Evolutionary conservation across 1,140 invertebrate species (phyloP), one percentile per base, ranked within the genome.

Genomic region (Drosophila ficusphila): DNA sequence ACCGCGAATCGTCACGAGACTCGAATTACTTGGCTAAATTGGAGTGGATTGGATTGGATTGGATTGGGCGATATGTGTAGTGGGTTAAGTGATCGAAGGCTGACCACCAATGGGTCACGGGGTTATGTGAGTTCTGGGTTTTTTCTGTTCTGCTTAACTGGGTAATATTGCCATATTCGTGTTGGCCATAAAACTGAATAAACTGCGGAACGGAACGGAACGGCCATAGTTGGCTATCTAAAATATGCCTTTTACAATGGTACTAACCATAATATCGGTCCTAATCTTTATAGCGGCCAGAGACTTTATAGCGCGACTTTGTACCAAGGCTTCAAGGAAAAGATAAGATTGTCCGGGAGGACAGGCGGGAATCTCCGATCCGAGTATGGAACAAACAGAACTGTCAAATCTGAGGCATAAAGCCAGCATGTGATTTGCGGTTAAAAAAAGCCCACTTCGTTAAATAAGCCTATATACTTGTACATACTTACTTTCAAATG

Each of bases 211-310:
- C 31, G 69, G 41, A 51, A 67, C 31, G 58, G 14, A 25, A 33
- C 27, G 33, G 16, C 53, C 62, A 23, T 29, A 52, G 46, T 62
- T 72, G 47, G 79, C 79, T 83, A 83, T 86, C 79, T 83, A 68
- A 83, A 86, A 83, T 72, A 76, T 79, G 73, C 51, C 75, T 49
- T 83, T 83, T 83, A 83, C 75, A 79, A 79, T 58, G 58, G 64
- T 79, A 85, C 79, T 83, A 85, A 72, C 61, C 68, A 70, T 79
- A 79, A 75, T 79, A 83, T 79, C 61, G 58, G 48, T 8, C n/a
- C 58, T 75, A 85, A 83, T 83, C 79, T 85, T 83, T 85, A 83
- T 83, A 71, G 58, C 27, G 27, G 27, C 19, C 60, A 12, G 19
- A 42, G 57, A 56, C 67, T 73, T 83, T 83, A 82, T 73, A 73